A percentile compares a stretch with the other conserved stretches of the same genome.
Evolutionary conservation across 2,113 vertebrate species (phyloP).

Genomic region (Forbesichthys agassizii): DNA sequence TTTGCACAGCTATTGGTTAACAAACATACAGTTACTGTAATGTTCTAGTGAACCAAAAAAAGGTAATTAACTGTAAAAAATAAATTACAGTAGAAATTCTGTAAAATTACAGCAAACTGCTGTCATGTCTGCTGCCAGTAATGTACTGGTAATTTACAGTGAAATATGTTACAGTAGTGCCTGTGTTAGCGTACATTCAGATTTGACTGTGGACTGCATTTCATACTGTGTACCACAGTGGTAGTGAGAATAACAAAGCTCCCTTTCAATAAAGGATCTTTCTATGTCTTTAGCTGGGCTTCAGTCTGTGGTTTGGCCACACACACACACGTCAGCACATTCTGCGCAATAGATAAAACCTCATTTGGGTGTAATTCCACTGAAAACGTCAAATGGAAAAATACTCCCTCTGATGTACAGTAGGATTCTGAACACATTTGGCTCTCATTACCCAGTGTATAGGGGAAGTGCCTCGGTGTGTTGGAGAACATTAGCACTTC

Average conservation of each 20-base stretch:
- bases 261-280: constrained; percentile 37
- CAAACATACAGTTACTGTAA: too few relatives aligned
- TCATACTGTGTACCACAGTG: background rate
- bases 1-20: too few relatives aligned
- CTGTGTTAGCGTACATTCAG: too few relatives aligned
- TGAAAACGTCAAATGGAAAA: constrained; percentile 46
- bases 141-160: background rate
- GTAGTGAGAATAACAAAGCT: background rate
- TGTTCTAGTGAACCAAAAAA: too few relatives aligned
- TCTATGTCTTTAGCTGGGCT: constrained; percentile 29
- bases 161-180: background rate
- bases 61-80: too few relatives aligned
- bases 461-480: too few relatives aligned
- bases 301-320: constrained; percentile 54
- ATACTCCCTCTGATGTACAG: background rate
- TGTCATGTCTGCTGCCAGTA: too few relatives aligned
- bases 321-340: constrained; percentile 54
- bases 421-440: constrained; percentile 31
- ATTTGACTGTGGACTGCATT: too few relatives aligned
- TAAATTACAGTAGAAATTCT: too few relatives aligned
- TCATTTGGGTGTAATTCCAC: constrained; percentile 36
- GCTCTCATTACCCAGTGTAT: constrained; percentile 5
- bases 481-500: background rate
- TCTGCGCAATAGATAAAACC: constrained; percentile 23
- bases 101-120: too few relatives aligned